A percentile compares a stretch with the other conserved stretches of the same genome.
Evolutionary conservation across 2,797 vertebrate species (phyloP).

Genomic region (Danio choprae): DNA sequence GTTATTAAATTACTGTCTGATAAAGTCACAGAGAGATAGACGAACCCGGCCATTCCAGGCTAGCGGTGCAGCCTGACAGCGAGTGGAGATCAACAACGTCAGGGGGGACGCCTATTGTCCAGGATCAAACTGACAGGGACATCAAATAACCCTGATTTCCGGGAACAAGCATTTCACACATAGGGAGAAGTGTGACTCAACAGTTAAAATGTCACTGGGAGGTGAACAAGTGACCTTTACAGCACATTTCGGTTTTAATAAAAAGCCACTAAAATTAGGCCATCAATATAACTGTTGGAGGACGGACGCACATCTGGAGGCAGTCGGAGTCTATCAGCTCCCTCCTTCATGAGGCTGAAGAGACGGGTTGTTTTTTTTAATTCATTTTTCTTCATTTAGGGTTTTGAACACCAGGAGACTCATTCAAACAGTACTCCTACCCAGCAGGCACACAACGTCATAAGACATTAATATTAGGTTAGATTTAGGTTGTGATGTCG

Average conservation of each 20-base stretch:
- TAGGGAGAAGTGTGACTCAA: slow-evolving; percentile 42
- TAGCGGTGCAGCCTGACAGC: slow-evolving; percentile 30
- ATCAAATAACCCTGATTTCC: slow-evolving; percentile 49
- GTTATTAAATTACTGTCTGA: slow-evolving; percentile 32
- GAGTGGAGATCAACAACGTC: slow-evolving; percentile 34
- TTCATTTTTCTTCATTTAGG: not conserved
- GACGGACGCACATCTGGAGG: slow-evolving; percentile 20
- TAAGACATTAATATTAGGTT: no score
- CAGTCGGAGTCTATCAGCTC: slow-evolving; percentile 10
- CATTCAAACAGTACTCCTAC: no score
- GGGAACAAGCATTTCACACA: slow-evolving; percentile 35
- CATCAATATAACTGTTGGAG: slow-evolving; percentile 33
- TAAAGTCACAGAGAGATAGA: slow-evolving; percentile 29
- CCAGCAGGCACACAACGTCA: no score
- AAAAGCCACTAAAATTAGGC: slow-evolving; percentile 44
- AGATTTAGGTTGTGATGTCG: no score
- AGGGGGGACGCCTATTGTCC: slow-evolving; percentile 33
- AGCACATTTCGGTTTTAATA: slow-evolving; percentile 36
- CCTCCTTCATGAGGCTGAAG: not conserved
- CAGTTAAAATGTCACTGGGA: slow-evolving; percentile 34
- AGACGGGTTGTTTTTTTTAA: slow-evolving; percentile 15
- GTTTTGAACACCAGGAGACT: no score
- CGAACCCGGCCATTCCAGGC: slow-evolving; percentile 29
- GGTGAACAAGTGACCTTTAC: slow-evolving; percentile 43
- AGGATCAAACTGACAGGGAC: slow-evolving; percentile 30